Base-by-base conservation (phyloP, 2,113 vertebrate genomes). In the Podiceps cristatus region DNA sequence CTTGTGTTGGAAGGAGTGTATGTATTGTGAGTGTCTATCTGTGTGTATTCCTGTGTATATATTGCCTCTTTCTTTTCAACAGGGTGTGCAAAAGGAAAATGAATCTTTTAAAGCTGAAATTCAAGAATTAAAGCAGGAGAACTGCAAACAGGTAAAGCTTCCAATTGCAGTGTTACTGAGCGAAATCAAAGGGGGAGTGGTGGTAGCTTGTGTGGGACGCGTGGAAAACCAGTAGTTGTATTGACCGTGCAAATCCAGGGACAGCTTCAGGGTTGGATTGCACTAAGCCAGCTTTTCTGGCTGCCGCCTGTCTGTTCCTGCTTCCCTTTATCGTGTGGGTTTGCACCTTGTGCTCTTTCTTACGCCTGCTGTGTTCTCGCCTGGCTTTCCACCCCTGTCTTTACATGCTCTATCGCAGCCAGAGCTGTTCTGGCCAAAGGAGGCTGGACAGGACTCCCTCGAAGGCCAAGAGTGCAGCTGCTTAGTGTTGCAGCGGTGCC, bases 1-100 rank as follows among this genome's bases (percentile, higher is more conserved):
- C 35, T 49, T 27, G 5, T 40, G 44, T 31, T 79, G 52, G 14
- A 28, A 79, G 76, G 42, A 73, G 2, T 18, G 13, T 63, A 0
- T 37, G 11, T 72, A 11, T 11, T 88, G 15, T 67, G 45, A 67
- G 15, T 20, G 3, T 63, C 0, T 25, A 9, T 59, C 18, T 76
- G 0, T 53, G 0, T 33, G 7, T 67, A 19, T 37, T 13, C 13
- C 13, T 42, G 2, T 37, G 4, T 23, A 6, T 40, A 4, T 50
- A 13, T 45, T 53, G 8, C 15, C 29, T 50, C 63, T 86, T 88
- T 96, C 93, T 35, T 98, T 92, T 93, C 64, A 73, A 96, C 89
- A 99, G 98, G 97, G 96, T 45, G 28, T 98, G 56, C 96, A 97
- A 67, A 97, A 98, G 71, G 98, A 98, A 96, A 99, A 98, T 1